Percentiles rank a stretch among this genome's conserved stretches.
phyloP scores from a whole-genome alignment of 1,140 invertebrate genomes.

The Ylistrum balloti region DNA sequence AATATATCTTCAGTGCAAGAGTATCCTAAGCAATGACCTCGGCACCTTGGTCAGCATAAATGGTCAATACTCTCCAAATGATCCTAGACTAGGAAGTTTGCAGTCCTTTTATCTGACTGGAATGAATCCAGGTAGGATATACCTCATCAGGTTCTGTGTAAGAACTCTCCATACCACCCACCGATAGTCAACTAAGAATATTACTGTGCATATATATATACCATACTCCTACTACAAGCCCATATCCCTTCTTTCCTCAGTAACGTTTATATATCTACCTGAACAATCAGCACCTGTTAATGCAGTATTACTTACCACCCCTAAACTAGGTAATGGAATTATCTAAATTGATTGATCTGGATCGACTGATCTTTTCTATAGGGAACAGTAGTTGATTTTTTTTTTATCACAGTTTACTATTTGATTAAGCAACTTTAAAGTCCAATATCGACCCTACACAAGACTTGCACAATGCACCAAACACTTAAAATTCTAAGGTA shows the following conservation, averaged over 20 bases:
- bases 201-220: neutral
- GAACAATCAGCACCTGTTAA: neutral
- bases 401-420: neutral
- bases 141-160: neutral
- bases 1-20: neutral
- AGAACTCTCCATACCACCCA: neutral
- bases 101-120: too few relatives aligned
- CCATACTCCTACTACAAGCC: neutral
- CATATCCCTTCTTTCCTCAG: neutral
- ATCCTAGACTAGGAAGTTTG: neutral
- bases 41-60: neutral
- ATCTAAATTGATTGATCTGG: neutral
- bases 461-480: neutral
- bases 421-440: neutral
- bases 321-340: neutral
- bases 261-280: constrained; percentile 38
- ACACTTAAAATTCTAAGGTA: neutral
- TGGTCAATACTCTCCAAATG: neutral
- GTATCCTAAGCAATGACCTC: too few relatives aligned
- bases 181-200: neutral
- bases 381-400: neutral
- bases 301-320: neutral
- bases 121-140: neutral
- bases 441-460: neutral
- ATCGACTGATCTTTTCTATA: neutral